These are phyloP conservation scores for Ahaetulla prasina DNA, from an alignment of 2,113 vertebrate genomes.

Conservation along the genomic window DNA sequence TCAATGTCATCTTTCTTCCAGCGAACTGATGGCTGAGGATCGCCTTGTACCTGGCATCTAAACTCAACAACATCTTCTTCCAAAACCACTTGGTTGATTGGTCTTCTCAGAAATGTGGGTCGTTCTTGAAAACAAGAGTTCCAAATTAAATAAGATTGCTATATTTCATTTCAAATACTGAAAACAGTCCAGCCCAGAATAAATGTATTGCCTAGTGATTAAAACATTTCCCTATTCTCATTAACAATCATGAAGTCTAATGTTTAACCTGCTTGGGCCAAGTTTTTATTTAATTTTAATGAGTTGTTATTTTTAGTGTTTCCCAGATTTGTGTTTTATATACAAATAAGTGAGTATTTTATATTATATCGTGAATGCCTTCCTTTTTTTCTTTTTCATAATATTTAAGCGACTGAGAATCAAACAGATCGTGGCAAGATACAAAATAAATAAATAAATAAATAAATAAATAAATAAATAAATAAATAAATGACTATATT, in stretches of 20 bases:
- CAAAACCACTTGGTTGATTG: slow-evolving; percentile 97
- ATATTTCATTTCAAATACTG: slow-evolving; percentile 9
- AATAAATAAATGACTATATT: neutral
- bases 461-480: neutral
- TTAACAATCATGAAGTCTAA: neutral
- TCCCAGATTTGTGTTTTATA: neutral
- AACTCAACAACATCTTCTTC: slow-evolving; percentile 95
- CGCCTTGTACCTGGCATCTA: slow-evolving; percentile 94
- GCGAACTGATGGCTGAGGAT: slow-evolving; percentile 90
- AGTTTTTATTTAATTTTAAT: neutral
- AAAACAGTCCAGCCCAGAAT: neutral
- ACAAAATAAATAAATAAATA: neutral
- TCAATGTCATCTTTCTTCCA: slow-evolving; percentile 95
- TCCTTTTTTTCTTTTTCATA: neutral
- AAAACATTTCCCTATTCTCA: neutral
- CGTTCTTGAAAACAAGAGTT: slow-evolving; percentile 77
- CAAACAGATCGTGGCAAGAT: neutral
- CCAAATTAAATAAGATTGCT: slow-evolving; percentile 41
- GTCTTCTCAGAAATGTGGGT: slow-evolving; percentile 90
- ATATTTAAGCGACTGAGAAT: neutral
- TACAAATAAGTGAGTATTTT: neutral
- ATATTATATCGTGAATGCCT: neutral
- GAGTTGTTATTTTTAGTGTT: neutral
- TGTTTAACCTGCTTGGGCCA: neutral
- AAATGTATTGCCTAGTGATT: neutral